Conservation (phyloP, 2,888 invertebrate genomes). For the Troides helena region DNA sequence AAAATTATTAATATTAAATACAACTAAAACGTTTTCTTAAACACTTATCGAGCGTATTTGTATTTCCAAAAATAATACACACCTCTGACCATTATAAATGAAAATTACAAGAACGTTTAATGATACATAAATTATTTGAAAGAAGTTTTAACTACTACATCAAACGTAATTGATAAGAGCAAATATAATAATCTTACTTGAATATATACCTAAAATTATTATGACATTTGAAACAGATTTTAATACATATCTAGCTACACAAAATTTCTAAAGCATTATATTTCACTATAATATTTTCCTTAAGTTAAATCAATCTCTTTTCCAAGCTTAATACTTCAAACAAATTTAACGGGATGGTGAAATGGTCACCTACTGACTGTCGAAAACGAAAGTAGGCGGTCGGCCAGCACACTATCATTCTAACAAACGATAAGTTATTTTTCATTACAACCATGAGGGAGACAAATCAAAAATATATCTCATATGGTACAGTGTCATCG, state of each 20-base stretch:
- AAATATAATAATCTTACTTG: too few species aligned
- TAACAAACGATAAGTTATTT: not conserved
- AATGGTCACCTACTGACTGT: too few species aligned
- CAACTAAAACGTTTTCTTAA: not conserved
- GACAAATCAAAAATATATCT: not conserved
- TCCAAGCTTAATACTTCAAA: too few species aligned
- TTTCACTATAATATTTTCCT: not conserved
- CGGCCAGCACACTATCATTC: not conserved
- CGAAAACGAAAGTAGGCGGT: not conserved
- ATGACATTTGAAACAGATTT: too few species aligned
- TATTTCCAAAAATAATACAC: not conserved
- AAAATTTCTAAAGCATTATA: not conserved
- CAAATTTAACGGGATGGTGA: too few species aligned
- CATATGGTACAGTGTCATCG: not conserved
- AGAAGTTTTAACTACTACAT: too few species aligned
- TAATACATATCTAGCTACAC: too few species aligned
- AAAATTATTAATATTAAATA: not conserved
- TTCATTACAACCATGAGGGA: not conserved
- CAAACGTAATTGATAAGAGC: too few species aligned
- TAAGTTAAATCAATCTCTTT: not conserved
- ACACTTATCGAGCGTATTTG: not conserved
- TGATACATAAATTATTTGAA: too few species aligned
- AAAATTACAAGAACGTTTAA: not conserved
- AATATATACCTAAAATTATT: too few species aligned
- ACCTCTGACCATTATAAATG: not conserved